Base-by-base conservation (phyloP, 2,888 invertebrate species). In the Callosobruchus maculatus region DNA sequence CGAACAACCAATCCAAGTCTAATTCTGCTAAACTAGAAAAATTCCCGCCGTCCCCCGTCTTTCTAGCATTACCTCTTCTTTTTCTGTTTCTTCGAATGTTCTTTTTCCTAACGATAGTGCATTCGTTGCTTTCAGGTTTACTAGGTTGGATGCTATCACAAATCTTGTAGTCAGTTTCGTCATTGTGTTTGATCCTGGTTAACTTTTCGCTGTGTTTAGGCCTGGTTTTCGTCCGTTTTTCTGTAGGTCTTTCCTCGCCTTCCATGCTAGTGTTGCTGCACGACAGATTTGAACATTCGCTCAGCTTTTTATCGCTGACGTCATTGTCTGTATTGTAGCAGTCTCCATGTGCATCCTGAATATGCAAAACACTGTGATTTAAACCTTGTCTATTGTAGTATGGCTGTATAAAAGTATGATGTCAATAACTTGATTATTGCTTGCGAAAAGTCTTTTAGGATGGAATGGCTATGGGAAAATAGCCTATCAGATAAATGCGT, bases 1-100 rank as follows among this genome's bases (percentile, higher is more conserved):
- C 85, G 84, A 92, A 93, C 71, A 92, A 86, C 90, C 91, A 91
- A 83, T 92, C 91, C 74, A 93, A 87, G 70, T 91, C 92, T 71
- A 91, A 87, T 74, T 86, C 86, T 20, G 85, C 83, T 68, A 91
- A 84, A 82, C 91, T 92, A 68, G 89, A 86, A 79, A 85, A 83
- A 76, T 85, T 84, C 20, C 81, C 79, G 22, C 77, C 78, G 71
- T 81, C 80, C 74, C 81, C 78, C 70, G 81, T 77, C 74, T 82
- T 79, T 76, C 78, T 67, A 31, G 76, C 70, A 70, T 78, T 80
- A 30, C 81, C 79, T 73, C 81, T 83, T 74, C 82, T 81, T 74
- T 81, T 79, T 71, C 81, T 83, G 75, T 78, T 83, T 78, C 79
- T 81, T 74, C 81, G 80, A 31, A 81, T 80, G 73, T 82, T 82